Base-by-base conservation (phyloP, 2,888 invertebrate species). In the Epirrita christyi region DNA sequence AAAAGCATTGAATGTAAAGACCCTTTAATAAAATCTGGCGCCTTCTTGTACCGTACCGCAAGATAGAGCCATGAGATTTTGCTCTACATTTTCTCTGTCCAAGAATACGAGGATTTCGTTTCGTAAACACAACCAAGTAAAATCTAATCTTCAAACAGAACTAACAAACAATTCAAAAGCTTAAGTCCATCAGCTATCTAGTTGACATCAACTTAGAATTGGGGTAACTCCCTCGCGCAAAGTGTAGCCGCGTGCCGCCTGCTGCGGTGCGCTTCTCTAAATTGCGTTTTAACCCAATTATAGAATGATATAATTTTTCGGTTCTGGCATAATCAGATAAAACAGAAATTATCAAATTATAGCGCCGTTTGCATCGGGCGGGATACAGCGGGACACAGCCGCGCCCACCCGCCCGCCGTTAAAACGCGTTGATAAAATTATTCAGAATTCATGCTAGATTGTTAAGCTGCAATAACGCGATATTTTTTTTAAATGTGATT, bases 251-350 rank as follows among this genome's bases (percentile, higher is more conserved):
- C 32, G 36, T 13, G 74, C 70, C 84, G 84, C 82, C 81, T 81
- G 88, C 85, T 76, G 87, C 73, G 83, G 87, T 57, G 61, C 85
- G 86, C 86, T 84, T 85, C 83, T 84, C 91, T 84, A 85, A 91
- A 92, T 92, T 92, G 90, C 89, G 85, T 88, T 92, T 91, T 92
- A 91, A 92, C 88, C 87, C 86, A 90, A 92, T 92, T 91, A 91
- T 73, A 60, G 73, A 79, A 85, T 84, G 85, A 91, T 91, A 90
- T 91, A 91, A 92, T 91, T 92, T 92, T 91, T 91, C 89, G 90
- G 87, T 88, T 82, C 88, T 73, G 72, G 79, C 78, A 78, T 92
- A 92, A 92, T 91, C 86, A 85, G 86, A 92, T 91, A 87, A 88
- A 74, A 75, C 69, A 74, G 75, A 82, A 82, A 81, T 91, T 91